Percentiles rank a stretch among this genome's conserved stretches.
Evolutionary conservation across 2,113 vertebrate species (phyloP).

Genomic region (Corvus cornix): DNA sequence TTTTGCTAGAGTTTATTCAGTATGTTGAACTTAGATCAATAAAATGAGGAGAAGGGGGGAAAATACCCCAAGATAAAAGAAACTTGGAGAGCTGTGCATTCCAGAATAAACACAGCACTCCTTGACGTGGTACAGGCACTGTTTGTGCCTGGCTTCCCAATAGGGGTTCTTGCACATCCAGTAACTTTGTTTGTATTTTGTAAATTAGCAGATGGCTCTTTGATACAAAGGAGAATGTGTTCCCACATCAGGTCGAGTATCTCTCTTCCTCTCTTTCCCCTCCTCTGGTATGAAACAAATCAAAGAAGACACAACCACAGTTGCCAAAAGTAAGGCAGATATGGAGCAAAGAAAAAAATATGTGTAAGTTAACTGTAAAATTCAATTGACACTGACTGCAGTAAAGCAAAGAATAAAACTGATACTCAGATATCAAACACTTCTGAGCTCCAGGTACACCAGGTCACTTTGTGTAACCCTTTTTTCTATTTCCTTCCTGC

Average conservation of each 20-base stretch:
- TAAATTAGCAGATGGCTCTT: conserved; percentile 70
- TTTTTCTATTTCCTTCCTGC: background rate
- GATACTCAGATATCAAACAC: background rate
- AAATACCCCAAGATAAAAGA: conserved; percentile 43
- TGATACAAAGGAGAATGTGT: conserved; percentile 54
- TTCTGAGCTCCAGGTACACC: background rate
- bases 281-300: conserved; percentile 14
- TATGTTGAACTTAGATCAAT: conserved; percentile 9
- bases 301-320: background rate
- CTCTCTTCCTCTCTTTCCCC: background rate
- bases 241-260: background rate
- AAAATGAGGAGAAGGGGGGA: conserved; percentile 12
- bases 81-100: background rate
- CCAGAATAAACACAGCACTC: conserved; percentile 47
- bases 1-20: background rate
- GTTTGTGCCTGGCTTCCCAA: conserved; percentile 56
- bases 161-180: conserved; percentile 53
- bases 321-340: background rate
- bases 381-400: background rate
- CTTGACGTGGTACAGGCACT: conserved; percentile 16
- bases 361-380: background rate
- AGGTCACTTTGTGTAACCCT: background rate
- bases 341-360: background rate
- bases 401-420: background rate
- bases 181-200: conserved; percentile 68